Percentiles rank a stretch among this genome's conserved stretches.
Conservation (phyloP, 2,797 vertebrate genomes). For the Mormyrops attenuatus region DNA sequence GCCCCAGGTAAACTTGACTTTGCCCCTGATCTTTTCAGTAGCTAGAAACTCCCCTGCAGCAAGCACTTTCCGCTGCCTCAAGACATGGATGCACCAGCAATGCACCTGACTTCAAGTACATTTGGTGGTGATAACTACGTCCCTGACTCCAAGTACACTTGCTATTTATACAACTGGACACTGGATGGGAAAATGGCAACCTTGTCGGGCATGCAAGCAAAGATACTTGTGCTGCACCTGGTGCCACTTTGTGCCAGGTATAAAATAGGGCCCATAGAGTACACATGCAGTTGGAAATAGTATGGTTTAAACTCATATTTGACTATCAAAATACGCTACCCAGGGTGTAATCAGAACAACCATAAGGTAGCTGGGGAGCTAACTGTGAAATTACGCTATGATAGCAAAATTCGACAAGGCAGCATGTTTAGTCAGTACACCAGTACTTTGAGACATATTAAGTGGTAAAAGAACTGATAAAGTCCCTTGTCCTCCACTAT, state of each 20-base stretch:
- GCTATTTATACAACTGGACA: not conserved
- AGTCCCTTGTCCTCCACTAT: not conserved
- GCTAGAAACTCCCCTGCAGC: too few species aligned
- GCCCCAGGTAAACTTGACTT: too few species aligned
- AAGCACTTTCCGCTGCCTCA: not conserved
- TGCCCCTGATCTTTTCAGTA: too few species aligned
- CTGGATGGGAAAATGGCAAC: not conserved
- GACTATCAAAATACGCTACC: not conserved
- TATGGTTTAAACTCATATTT: not conserved
- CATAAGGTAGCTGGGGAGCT: not conserved
- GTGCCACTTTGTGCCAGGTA: not conserved
- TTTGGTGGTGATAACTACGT: not conserved
- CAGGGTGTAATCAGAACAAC: not conserved
- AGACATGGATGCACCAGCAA: not conserved
- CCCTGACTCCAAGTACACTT: not conserved
- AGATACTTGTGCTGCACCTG: not conserved
- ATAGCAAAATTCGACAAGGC: not conserved
- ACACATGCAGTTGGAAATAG: not conserved
- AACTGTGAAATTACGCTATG: not conserved
- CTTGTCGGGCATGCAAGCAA: not conserved
- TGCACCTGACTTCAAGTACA: not conserved
- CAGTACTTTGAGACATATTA: not conserved
- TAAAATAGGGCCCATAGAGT: not conserved
- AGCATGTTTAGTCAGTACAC: not conserved
- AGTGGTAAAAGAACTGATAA: not conserved